Evolutionary conservation across 2,797 vertebrate species (phyloP).

Genomic region (Sebastes baramenuke): DNA sequence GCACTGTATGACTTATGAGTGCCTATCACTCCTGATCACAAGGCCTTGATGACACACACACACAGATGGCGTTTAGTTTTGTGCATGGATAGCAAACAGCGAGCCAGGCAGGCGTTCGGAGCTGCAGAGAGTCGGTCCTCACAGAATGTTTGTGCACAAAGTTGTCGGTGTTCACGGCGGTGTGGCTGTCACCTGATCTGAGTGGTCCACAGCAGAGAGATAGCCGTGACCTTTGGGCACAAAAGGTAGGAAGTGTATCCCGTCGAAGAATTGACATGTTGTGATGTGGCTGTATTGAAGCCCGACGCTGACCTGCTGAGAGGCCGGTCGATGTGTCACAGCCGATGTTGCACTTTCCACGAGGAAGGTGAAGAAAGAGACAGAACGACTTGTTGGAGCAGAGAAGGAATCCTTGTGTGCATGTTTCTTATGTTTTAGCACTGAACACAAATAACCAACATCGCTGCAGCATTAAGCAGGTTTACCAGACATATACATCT

Average conservation of each 20-base stretch:
- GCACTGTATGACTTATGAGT: slow-evolving; percentile 13
- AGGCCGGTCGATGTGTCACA: slow-evolving; percentile 73
- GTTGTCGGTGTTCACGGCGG: slow-evolving; percentile 3
- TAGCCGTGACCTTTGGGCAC: slow-evolving; percentile 70
- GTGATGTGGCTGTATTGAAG: slow-evolving; percentile 68
- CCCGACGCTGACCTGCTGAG: slow-evolving; percentile 58
- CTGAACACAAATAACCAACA: background rate
- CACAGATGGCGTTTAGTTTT: background rate
- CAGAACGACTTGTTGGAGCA: slow-evolving; percentile 17
- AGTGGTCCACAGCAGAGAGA: slow-evolving; percentile 44
- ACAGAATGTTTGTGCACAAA: background rate
- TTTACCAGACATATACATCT: background rate
- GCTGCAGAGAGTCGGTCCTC: background rate
- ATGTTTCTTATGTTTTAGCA: background rate
- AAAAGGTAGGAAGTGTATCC: slow-evolving; percentile 50
- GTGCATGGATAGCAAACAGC: background rate
- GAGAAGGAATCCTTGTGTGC: background rate
- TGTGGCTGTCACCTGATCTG: slow-evolving; percentile 48
- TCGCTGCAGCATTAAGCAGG: background rate
- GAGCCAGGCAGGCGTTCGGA: background rate
- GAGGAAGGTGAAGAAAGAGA: slow-evolving; percentile 52
- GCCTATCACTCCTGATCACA: slow-evolving; percentile 30
- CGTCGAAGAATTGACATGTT: slow-evolving; percentile 65
- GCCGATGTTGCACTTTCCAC: slow-evolving; percentile 47
- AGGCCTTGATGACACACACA: slow-evolving; percentile 16